Base-by-base conservation (phyloP, 1,140 invertebrate species). In the Orius laevigatus region DNA sequence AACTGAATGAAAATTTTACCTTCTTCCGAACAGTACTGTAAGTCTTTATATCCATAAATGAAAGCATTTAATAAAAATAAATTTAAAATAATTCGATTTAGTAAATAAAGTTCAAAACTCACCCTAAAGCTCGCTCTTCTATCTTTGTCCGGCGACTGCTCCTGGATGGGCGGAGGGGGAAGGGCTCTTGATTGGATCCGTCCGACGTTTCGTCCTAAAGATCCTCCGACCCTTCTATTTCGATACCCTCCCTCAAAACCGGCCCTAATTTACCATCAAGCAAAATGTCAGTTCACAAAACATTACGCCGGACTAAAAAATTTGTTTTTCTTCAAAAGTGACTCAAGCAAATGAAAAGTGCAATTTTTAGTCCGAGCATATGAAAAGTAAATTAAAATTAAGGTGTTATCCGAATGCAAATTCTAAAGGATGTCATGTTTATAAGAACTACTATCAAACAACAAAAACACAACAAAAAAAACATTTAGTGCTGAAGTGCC, bases 111-210 rank as follows among this genome's bases (percentile, higher is more conserved):
- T n/a, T 32, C 16, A 16, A 15, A 42, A 41, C 40, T 34, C 46
- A 52, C 50, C 51, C 51, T 48, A 38, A 52, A 52, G 20, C 40
- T 36, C 9, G 51, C 33, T 39, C 47, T 18, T 44, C 51, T 39
- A n/a, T 52, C 49, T 33, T 50, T 50, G 32, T 50, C 49, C 3
- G 49, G 49, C 18, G 49, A 48, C 18, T 39, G 35, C 35, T 48
- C 46, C 39, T 52, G 46, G 11, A 49, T 48, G 8, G 41, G 41
- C n/a, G 51, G 51, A n/a, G 50, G 50, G 2, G 51, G 51, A 18
- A 52, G 51, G 3, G 51, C 51, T 38, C 51, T 3, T 10, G 12
- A 39, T 35, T 52, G 51, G 32, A 52, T 52, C 42, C 45, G 34
- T 5, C 45, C 46, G n/a, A 52, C 12, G 33, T 42, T 42, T 39